These are phyloP conservation scores for Melanotaenia boesemani DNA, from an alignment of 2,797 vertebrate genomes.

Conservation along the genomic window DNA sequence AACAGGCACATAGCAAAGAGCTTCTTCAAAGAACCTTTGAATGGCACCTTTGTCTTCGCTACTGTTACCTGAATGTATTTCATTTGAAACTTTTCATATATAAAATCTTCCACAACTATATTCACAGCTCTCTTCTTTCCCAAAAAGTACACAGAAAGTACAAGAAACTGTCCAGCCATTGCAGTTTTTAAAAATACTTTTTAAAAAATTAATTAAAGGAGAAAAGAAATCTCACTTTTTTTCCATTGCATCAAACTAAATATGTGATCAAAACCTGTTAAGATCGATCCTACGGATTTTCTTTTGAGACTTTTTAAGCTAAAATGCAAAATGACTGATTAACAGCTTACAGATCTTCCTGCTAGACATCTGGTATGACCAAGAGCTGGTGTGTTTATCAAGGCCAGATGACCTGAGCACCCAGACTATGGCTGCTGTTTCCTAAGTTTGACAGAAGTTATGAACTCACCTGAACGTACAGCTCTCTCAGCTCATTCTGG, in stretches of 20 bases:
- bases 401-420: slow-evolving; percentile 50
- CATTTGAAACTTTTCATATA: slow-evolving; percentile 15
- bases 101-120: background rate
- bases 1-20: slow-evolving; percentile 38
- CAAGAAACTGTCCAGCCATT: slow-evolving; percentile 7
- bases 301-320: slow-evolving; percentile 19
- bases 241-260: slow-evolving; percentile 7
- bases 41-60: slow-evolving; percentile 1
- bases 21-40: slow-evolving; percentile 43
- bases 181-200: slow-evolving; percentile 44
- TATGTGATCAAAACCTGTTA: slow-evolving; percentile 12
- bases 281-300: background rate
- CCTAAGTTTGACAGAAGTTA: slow-evolving; percentile 19
- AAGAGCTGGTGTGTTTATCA: slow-evolving; percentile 36
- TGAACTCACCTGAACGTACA: slow-evolving; percentile 96
- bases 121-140: slow-evolving; percentile 13
- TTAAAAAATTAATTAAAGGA: slow-evolving; percentile 47
- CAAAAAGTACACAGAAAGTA: slow-evolving; percentile 42
- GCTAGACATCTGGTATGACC: slow-evolving; percentile 35
- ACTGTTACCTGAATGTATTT: slow-evolving; percentile 2
- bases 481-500: slow-evolving; percentile 95
- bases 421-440: slow-evolving; percentile 26
- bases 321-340: background rate
- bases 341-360: slow-evolving; percentile 38
- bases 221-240: slow-evolving; percentile 1